Conservation (phyloP, 1,140 invertebrate genomes). For the Nymphalis io region DNA sequence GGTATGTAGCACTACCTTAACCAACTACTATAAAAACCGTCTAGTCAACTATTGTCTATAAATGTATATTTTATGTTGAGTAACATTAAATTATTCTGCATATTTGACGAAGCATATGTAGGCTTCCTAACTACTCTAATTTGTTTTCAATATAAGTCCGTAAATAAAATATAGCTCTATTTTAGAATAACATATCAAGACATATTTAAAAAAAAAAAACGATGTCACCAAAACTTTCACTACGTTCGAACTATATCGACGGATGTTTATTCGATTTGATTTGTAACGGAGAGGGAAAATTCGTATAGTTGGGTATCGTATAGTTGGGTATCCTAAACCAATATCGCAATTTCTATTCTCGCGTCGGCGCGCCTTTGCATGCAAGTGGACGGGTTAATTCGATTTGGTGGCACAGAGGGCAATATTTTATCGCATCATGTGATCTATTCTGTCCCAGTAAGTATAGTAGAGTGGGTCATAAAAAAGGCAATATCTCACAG, state of each 20-base stretch:
- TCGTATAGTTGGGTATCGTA: conserved; percentile 49
- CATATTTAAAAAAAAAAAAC: conserved; percentile 9
- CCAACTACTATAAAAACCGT: too few species aligned
- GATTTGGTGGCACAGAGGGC: conserved; percentile 71
- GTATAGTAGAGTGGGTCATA: conserved; percentile 78
- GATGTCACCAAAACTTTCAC: conserved; percentile 23
- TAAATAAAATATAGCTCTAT: too few species aligned
- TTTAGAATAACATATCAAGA: not conserved
- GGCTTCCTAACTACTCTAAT: too few species aligned
- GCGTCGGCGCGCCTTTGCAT: conserved; percentile 69
- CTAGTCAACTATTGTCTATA: too few species aligned
- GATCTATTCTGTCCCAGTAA: conserved; percentile 78
- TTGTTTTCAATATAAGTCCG: too few species aligned
- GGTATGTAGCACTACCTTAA: too few species aligned
- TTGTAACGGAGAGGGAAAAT: conserved; percentile 62
- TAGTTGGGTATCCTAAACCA: conserved; percentile 64
- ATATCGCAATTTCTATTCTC: conserved; percentile 74
- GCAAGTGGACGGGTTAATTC: conserved; percentile 80
- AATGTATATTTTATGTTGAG: too few species aligned
- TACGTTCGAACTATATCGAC: conserved; percentile 36
- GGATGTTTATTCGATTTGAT: conserved; percentile 50
- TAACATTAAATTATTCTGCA: too few species aligned
- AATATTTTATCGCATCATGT: conserved; percentile 80
- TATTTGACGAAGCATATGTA: too few species aligned
- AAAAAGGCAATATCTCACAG: conserved; percentile 80